A percentile compares a stretch with the other conserved stretches of the same genome.
These are phyloP conservation scores for Archegozetes longisetosus DNA, from an alignment of 1,140 invertebrate genomes.

Conservation along the genomic window DNA sequence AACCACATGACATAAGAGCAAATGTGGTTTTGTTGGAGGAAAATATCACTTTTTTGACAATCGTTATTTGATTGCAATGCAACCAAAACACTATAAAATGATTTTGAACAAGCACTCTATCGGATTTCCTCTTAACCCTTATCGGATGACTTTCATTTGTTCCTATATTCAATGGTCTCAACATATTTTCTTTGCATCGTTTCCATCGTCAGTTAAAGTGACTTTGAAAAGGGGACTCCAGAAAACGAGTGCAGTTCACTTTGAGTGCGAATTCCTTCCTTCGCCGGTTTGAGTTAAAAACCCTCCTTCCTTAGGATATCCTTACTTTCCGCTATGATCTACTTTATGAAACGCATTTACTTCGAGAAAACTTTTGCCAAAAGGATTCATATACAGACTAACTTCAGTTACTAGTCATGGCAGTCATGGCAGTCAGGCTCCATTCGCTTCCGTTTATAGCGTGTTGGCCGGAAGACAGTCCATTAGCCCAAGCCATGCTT, in stretches of 20 bases:
- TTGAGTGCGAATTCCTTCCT: neutral
- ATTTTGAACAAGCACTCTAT: too few species aligned
- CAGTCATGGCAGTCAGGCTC: neutral
- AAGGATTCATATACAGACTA: neutral
- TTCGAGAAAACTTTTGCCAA: neutral
- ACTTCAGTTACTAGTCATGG: neutral
- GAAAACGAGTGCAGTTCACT: too few species aligned
- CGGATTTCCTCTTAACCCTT: neutral
- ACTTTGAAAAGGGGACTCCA: too few species aligned
- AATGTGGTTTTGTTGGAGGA: too few species aligned
- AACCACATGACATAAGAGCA: too few species aligned
- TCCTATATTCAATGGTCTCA: neutral
- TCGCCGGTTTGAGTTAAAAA: constrained; percentile 1
- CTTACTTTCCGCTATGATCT: neutral
- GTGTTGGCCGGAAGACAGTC: constrained; percentile 3
- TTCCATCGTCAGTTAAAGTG: neutral
- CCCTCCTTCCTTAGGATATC: neutral
- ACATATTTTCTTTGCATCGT: neutral
- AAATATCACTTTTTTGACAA: too few species aligned
- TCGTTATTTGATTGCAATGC: too few species aligned
- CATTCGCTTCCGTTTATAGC: neutral
- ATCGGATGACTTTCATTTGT: neutral
- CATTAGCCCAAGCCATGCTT: neutral
- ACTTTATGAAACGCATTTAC: neutral
- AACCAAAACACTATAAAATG: too few species aligned